Conservation (phyloP, 1,140 invertebrate species). For the Drosophila santomea region DNA sequence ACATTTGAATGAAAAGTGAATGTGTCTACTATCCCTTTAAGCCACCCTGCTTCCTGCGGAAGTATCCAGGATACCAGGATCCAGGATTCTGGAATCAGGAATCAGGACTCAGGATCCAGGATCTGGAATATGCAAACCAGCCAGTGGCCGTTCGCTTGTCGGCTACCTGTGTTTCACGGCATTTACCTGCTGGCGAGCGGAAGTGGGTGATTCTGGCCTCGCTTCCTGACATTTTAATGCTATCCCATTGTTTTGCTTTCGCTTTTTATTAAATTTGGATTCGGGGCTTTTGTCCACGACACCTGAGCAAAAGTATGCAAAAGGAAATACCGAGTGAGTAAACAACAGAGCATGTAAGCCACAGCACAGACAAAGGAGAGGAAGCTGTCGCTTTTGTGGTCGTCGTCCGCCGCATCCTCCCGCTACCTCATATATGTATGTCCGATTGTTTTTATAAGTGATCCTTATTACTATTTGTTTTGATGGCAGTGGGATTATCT, state of each 20-base stretch:
- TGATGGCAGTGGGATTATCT: constrained; percentile 42
- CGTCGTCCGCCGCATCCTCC: constrained; percentile 14
- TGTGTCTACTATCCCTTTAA: not conserved
- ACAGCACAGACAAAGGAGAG: constrained; percentile 41
- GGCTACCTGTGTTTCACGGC: constrained; percentile 19
- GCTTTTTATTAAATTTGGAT: constrained; percentile 80
- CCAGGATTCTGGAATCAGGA: no score
- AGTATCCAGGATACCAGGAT: constrained; percentile 25
- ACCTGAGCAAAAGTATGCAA: constrained; percentile 56
- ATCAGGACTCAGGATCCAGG: not conserved
- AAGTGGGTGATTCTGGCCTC: constrained; percentile 57
- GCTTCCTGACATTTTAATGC: constrained; percentile 6
- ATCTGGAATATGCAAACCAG: constrained; percentile 27
- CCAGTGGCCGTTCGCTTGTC: not conserved
- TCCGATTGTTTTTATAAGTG: constrained; percentile 40
- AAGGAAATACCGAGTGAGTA: constrained; percentile 50
- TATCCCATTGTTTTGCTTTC: constrained; percentile 57
- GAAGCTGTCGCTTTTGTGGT: constrained; percentile 76
- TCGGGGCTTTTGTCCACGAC: constrained; percentile 58
- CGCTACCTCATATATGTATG: not conserved
- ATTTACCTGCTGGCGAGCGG: constrained; percentile 56
- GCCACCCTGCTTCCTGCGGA: constrained; percentile 30
- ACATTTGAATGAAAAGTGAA: constrained; percentile 17
- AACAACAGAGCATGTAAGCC: constrained; percentile 16
- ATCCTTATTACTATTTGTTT: constrained; percentile 53